These are phyloP conservation scores for Hystrix cristata DNA, from an alignment of 2,113 vertebrate species.

Conservation along the genomic window DNA sequence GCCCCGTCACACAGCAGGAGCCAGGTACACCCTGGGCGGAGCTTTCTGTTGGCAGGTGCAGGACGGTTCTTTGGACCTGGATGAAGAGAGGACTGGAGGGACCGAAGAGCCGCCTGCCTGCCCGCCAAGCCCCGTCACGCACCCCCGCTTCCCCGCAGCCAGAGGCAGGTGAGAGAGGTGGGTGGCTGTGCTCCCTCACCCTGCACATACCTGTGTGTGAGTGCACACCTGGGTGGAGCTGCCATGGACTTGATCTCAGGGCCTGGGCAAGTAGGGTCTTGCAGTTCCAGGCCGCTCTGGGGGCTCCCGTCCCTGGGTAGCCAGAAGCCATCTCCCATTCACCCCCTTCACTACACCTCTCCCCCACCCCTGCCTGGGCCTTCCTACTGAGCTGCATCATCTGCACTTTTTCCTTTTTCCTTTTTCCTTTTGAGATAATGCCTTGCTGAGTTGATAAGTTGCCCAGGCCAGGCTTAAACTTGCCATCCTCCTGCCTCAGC, in stretches of 20 bases:
- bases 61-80: not conserved
- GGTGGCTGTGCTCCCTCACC: fast-evolving
- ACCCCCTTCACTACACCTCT: too few species aligned
- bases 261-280: not conserved
- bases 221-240: not conserved
- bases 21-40: constrained; percentile 54
- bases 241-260: not conserved
- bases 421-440: not conserved
- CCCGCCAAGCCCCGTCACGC: not conserved
- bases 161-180: constrained; percentile 3
- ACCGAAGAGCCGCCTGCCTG: not conserved
- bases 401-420: not conserved
- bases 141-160: not conserved
- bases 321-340: too few species aligned
- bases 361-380: not conserved
- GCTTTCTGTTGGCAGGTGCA: not conserved
- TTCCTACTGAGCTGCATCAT: not conserved
- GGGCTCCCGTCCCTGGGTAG: too few species aligned
- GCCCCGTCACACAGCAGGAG: not conserved
- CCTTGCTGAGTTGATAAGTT: not conserved
- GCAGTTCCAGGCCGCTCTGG: not conserved
- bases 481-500: not conserved
- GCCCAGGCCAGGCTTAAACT: not conserved
- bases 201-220: not conserved
- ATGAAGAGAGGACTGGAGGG: not conserved